Evolutionary conservation across 2,888 invertebrate genomes (phyloP).

Genomic region (Dysmachus trigonus): DNA sequence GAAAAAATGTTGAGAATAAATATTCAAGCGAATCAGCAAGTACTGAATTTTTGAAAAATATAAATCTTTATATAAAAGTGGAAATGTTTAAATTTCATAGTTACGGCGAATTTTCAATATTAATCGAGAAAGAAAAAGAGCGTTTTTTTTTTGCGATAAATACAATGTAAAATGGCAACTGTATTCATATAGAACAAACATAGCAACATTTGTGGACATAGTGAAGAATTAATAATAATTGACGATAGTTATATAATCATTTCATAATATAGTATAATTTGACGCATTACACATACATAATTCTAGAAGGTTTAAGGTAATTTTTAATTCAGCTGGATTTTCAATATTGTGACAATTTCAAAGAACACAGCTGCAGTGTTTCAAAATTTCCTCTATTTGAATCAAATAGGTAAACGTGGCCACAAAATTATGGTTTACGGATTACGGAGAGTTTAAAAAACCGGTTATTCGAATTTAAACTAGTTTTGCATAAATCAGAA

Average conservation of each 20-base stretch:
- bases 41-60: conserved; percentile 4
- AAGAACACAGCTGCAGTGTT: not conserved
- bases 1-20: not conserved
- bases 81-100: conserved; percentile 28
- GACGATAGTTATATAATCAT: not conserved
- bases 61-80: conserved; percentile 30
- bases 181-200: not conserved
- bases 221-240: not conserved
- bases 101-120: conserved; percentile 19
- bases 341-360: not conserved
- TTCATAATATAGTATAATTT: not conserved
- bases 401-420: too few relatives aligned
- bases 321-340: too few relatives aligned
- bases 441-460: too few relatives aligned
- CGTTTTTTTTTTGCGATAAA: not conserved
- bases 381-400: not conserved
- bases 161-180: not conserved
- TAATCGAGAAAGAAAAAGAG: not conserved
- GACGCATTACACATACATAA: not conserved
- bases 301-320: not conserved
- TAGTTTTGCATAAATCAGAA: too few relatives aligned
- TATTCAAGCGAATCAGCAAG: not conserved
- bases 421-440: too few relatives aligned
- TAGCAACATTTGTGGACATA: not conserved
- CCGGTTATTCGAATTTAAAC: too few relatives aligned